Evolutionary conservation across 2,797 vertebrate genomes (phyloP), one percentile per base, ranked within the genome.

Genomic region (Halcyon badia): DNA sequence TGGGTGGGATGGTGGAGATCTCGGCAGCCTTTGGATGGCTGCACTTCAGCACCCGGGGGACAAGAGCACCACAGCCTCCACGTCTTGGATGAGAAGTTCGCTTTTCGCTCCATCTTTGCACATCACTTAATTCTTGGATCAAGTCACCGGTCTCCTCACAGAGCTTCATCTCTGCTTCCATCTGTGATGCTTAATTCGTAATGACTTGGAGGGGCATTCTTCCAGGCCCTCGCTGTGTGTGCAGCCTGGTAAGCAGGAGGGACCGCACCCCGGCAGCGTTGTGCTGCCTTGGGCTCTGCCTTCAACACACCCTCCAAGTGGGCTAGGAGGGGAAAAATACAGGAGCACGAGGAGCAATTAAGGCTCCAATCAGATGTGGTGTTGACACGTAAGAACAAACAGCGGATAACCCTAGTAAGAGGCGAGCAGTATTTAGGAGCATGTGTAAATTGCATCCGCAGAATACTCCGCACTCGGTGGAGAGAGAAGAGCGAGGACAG

Each of bases 301-400:
- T 71, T 81, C 70, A 87, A 89, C 76, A 82, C 94, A 61, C 79
- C 90, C 65, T 88, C 70, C 85, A 80, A 83, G 90, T 89, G 70
- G 56, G 86, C 68, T 91, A 89, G 94, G 89, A 87, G 14, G 19
- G 21, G 76, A 83, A 94, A 85, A 95, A 91, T 5, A 77, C 0
- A 58, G 86, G 35, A 87, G 72, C 76, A 86, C 4, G 31, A 49
- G 89, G 52, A 96, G 92, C 70, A 91, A 91, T 96, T 96, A 90
- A 61, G 51, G 68, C 44, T 96, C 54, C 92, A 64, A 61, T 92
- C 94, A 95, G 93, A 86, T 52, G 62, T 11, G 60, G 57, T 89
- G 92, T 60, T 90, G 92, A 90, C 95, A 96, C 61, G 0, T 48
- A 71, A 13, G 52, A 91, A 76, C 3, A 19, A 94, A 22, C 21